Conservation (phyloP, 2,888 invertebrate species). For the Dendrolimus pini region DNA sequence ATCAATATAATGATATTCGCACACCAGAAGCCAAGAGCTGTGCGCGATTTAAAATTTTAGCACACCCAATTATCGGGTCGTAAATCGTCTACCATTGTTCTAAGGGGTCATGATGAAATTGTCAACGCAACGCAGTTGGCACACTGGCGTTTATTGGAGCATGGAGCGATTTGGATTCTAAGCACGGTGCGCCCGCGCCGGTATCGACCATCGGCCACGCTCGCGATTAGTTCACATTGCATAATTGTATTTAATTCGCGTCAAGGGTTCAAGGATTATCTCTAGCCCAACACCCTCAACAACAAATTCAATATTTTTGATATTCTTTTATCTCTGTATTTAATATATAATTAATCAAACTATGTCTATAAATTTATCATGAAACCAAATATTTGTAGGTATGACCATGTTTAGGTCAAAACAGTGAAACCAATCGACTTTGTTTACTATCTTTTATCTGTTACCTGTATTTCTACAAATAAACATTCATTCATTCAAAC, state of each 20-base stretch:
- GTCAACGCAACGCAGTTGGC: conserved; percentile 49
- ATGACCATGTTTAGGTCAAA: too few species aligned
- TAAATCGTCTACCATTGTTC: conserved; percentile 37
- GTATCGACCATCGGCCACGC: conserved; percentile 41
- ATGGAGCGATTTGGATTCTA: conserved; percentile 59
- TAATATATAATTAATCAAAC: too few species aligned
- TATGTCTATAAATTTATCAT: too few species aligned
- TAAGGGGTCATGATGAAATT: conserved; percentile 58
- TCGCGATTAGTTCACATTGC: conserved; percentile 45
- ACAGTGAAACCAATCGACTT: too few species aligned
- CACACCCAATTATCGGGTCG: conserved; percentile 23
- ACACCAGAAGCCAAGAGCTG: conserved; percentile 9
- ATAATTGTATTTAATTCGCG: conserved; percentile 39
- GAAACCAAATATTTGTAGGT: too few species aligned
- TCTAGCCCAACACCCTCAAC: too few species aligned
- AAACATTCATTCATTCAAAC: too few species aligned
- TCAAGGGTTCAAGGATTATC: conserved; percentile 39
- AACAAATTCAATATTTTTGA: too few species aligned
- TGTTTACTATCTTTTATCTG: too few species aligned
- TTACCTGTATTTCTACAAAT: too few species aligned
- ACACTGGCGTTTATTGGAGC: conserved; percentile 69
- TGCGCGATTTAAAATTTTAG: conserved; percentile 49
- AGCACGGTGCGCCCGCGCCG: conserved; percentile 45
- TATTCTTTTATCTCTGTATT: too few species aligned
- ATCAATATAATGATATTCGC: too few species aligned